Conservation (phyloP, 1,140 invertebrate species). For the Chrysopa pallens region DNA sequence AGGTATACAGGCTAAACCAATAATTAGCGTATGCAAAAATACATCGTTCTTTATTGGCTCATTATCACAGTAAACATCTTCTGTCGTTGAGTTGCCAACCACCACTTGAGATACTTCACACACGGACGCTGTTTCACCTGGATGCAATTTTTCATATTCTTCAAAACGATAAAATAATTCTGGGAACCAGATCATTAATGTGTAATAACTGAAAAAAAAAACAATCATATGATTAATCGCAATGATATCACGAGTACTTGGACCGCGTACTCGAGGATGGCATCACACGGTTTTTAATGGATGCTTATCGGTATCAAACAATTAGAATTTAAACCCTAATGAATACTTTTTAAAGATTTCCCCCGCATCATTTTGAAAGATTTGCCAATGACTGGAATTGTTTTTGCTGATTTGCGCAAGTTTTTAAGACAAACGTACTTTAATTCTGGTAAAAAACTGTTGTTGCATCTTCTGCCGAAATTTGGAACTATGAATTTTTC, state of each 20-base stretch:
- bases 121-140: slow-evolving; percentile 41
- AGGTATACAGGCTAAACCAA: slow-evolving; percentile 53
- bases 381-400: too few species aligned
- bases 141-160: slow-evolving; percentile 41
- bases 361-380: too few species aligned
- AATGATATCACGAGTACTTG: too few species aligned
- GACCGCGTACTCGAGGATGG: too few species aligned
- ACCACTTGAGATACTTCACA: slow-evolving; percentile 47
- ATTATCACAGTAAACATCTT: slow-evolving; percentile 28
- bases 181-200: slow-evolving; percentile 70
- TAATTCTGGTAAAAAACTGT: too few species aligned
- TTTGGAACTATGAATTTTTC: too few species aligned
- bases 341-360: too few species aligned
- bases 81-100: slow-evolving; percentile 11
- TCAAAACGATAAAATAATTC: slow-evolving; percentile 60
- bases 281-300: not conserved
- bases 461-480: too few species aligned
- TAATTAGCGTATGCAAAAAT: slow-evolving; percentile 49
- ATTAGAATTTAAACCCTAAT: too few species aligned
- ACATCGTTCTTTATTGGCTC: slow-evolving; percentile 42
- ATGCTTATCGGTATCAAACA: not conserved
- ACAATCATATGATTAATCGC: not conserved
- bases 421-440: too few species aligned
- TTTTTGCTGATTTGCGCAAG: too few species aligned
- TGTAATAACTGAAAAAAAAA: slow-evolving; percentile 45